Conservation (phyloP, 1,140 invertebrate species). For the Atta cephalotes region DNA sequence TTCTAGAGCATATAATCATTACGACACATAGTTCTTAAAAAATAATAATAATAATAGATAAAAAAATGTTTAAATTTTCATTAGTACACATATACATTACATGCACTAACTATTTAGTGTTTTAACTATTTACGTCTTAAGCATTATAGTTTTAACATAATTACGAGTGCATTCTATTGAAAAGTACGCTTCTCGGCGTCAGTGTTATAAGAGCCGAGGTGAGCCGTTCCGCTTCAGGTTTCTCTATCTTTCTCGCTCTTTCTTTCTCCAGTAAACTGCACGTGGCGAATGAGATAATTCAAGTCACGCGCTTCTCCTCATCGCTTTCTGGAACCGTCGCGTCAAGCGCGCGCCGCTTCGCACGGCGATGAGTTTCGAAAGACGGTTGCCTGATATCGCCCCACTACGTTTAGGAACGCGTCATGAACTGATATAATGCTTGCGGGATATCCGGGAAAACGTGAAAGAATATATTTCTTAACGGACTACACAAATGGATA, state of each 20-base stretch:
- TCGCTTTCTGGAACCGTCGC: constrained; percentile 44
- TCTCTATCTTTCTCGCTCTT: constrained; percentile 15
- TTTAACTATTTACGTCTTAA: neutral
- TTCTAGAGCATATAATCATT: neutral
- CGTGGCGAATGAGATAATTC: constrained; percentile 66
- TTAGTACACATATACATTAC: neutral
- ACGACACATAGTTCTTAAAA: neutral
- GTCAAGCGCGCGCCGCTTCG: neutral
- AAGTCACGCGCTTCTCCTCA: constrained; percentile 61
- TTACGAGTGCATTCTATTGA: neutral
- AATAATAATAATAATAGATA: neutral
- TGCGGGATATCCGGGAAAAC: neutral
- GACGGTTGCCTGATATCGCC: neutral
- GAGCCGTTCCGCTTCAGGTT: neutral
- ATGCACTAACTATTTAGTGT: neutral
- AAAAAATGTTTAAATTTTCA: neutral
- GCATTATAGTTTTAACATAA: neutral
- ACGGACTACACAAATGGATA: no score
- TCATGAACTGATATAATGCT: neutral
- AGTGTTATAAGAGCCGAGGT: neutral
- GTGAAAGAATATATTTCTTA: neutral
- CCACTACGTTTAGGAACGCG: neutral
- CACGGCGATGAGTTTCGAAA: constrained; percentile 56
- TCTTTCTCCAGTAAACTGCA: constrained; percentile 12
- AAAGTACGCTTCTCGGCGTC: neutral